Percentiles rank a stretch among this genome's conserved stretches.
These are phyloP conservation scores for Cephalotes varians DNA, from an alignment of 2,888 invertebrate species.

Conservation along the genomic window DNA sequence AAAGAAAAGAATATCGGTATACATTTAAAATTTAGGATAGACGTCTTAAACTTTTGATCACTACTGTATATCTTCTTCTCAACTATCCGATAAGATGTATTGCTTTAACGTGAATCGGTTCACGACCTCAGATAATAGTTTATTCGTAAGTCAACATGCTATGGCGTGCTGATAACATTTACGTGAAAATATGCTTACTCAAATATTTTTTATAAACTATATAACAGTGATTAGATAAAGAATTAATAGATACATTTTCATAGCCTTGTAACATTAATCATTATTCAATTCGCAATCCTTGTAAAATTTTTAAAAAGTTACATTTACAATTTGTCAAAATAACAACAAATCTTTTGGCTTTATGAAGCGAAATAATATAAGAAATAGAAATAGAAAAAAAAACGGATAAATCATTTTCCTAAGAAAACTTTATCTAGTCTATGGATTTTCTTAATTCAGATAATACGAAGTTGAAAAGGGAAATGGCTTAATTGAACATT, in stretches of 20 bases:
- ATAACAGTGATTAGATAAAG: constrained; percentile 13
- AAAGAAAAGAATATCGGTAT: no score
- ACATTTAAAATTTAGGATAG: no score
- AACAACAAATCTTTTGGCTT: neutral
- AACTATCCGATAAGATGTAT: constrained; percentile 5
- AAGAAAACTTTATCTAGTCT: neutral
- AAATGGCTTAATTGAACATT: constrained; percentile 76
- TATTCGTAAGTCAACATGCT: constrained; percentile 1
- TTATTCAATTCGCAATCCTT: neutral
- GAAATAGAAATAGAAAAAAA: neutral
- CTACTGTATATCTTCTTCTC: no score
- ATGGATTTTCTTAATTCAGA: constrained; percentile 57
- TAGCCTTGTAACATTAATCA: neutral
- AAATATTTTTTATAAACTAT: constrained; percentile 34
- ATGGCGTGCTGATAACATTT: constrained; percentile 7
- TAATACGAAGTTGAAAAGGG: constrained; percentile 33
- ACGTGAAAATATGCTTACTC: neutral
- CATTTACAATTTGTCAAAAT: neutral
- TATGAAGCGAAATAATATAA: neutral
- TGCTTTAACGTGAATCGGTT: constrained; percentile 18
- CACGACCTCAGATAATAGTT: constrained; percentile 54
- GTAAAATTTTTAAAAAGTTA: neutral
- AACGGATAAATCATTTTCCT: neutral
- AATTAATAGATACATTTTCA: constrained; percentile 45
- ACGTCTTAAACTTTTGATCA: no score